phyloP scores from a whole-genome alignment of 2,797 vertebrate species.

The Menidia menidia region DNA sequence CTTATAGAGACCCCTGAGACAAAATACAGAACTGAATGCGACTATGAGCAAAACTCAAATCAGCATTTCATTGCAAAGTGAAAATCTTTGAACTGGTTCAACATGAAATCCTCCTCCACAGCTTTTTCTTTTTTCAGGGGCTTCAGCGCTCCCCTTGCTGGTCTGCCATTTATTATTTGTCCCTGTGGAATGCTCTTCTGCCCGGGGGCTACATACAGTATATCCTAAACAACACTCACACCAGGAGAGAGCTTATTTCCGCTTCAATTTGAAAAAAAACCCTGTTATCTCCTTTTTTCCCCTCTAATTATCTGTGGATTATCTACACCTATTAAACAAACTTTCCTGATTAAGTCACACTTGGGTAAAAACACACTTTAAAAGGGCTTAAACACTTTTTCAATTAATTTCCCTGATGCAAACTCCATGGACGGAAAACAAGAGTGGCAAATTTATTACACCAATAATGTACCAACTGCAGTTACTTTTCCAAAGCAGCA shows the following conservation, averaged over 20 bases:
- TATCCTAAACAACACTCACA: constrained; percentile 7
- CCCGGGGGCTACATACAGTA: constrained; percentile 16
- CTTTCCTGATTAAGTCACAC: neutral
- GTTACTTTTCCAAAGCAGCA: constrained; percentile 34
- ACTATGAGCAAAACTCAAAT: neutral
- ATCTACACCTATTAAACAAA: constrained; percentile 13
- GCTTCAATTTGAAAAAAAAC: constrained; percentile 7
- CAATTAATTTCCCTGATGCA: constrained; percentile 19
- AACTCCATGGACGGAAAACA: neutral
- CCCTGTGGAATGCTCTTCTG: constrained; percentile 42
- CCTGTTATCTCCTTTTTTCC: too few relatives aligned
- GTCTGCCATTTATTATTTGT: constrained; percentile 62
- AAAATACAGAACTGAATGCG: neutral
- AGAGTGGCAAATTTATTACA: constrained; percentile 7
- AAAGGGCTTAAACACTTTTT: constrained; percentile 5
- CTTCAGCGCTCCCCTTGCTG: constrained; percentile 28
- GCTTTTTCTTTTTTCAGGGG: constrained; percentile 30
- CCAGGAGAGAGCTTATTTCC: constrained; percentile 10
- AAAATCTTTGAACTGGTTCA: constrained; percentile 13
- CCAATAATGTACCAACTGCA: constrained; percentile 18
- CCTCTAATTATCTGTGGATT: neutral
- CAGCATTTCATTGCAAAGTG: constrained; percentile 20
- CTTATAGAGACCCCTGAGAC: neutral
- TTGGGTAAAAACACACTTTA: neutral
- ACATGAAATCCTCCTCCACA: constrained; percentile 23